Base-by-base conservation (phyloP, 2,797 vertebrate species). In the Myotis pilosus region DNA sequence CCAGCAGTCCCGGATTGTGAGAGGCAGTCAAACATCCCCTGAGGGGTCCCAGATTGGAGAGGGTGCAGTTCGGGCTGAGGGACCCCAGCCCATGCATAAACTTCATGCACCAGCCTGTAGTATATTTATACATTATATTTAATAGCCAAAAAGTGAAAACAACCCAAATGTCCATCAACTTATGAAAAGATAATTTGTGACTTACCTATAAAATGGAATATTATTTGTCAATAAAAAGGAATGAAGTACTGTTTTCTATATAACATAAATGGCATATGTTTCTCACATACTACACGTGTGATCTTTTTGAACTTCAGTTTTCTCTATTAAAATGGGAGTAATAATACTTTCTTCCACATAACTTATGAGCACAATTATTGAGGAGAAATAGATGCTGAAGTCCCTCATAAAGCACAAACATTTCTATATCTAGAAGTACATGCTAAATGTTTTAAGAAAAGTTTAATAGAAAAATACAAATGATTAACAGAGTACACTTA, bases 401-500 rank as follows among this genome's bases (percentile, higher is more conserved):
- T 49, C 5, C 13, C 91, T 84, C 51, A 44, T 53, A 82, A 91
- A 95, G 20, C 15, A 93, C 8, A 80, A 90, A 16, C 41, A 88
- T 19, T 62, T 47, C 19, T 47, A 23, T 8, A 1, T 81, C 25
- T 41, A 72, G 30, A 84, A 86, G 36, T 88, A 51, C 5, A 22
- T 28, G 3, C 33, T 53, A 33, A 62, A 62, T 53, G 69, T 72
- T 71, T 93, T 25, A 72, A 47, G 36, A 41, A 93, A 49, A 83
- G 4, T 22, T 44, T 68, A 89, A 68, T 36, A 78, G 90, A 89
- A 64, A 92, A 92, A 91, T 47, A 62, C 0, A 76, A 66, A 0
- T 69, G 38, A 92, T 86, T 94, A 69, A 81, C 30, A 92, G 74
- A 41, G 1, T 22, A 12, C 91, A 95, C 98, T 98, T 97, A 98